Conservation (phyloP, 2,797 vertebrate genomes). For the Fistularia tabacaria region DNA sequence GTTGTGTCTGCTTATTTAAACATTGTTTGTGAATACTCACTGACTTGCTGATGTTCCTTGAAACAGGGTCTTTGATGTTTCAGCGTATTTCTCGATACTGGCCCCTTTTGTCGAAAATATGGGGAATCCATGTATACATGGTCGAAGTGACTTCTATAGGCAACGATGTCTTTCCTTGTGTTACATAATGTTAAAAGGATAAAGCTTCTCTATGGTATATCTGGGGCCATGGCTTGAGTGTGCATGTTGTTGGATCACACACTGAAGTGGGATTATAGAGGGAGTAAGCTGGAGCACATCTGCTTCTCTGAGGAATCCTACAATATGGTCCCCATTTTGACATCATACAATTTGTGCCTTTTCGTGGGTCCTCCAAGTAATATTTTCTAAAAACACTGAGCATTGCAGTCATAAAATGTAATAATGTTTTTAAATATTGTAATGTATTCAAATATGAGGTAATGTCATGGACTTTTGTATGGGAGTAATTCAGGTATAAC, state of each 20-base stretch:
- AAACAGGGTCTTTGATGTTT: slow-evolving; percentile 42
- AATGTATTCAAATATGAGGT: too few relatives aligned
- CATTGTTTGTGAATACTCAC: slow-evolving; percentile 27
- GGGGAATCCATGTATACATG: slow-evolving; percentile 18
- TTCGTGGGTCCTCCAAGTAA: slow-evolving; percentile 6
- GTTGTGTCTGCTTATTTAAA: slow-evolving; percentile 32
- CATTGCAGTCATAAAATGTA: too few relatives aligned
- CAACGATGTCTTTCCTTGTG: slow-evolving; percentile 17
- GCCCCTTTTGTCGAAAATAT: slow-evolving; percentile 28
- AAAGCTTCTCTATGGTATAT: slow-evolving; percentile 36
- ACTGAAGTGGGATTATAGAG: slow-evolving; percentile 48
- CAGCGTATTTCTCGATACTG: slow-evolving; percentile 23
- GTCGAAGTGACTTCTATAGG: slow-evolving; percentile 23
- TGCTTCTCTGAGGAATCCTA: slow-evolving; percentile 58
- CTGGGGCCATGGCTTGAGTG: slow-evolving; percentile 13
- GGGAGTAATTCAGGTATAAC: too few relatives aligned
- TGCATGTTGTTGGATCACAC: slow-evolving; percentile 28
- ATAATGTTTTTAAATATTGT: too few relatives aligned
- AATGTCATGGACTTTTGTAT: too few relatives aligned
- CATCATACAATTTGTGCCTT: slow-evolving; percentile 35
- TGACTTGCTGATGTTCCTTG: slow-evolving; percentile 27
- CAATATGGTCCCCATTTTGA: slow-evolving; percentile 40
- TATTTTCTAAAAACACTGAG: too few relatives aligned
- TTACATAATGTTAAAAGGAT: slow-evolving; percentile 48
- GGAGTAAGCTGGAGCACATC: slow-evolving; percentile 59